Evolutionary conservation across 2,888 invertebrate species (phyloP), one percentile per base, ranked within the genome.

Genomic region (Noctua comes): DNA sequence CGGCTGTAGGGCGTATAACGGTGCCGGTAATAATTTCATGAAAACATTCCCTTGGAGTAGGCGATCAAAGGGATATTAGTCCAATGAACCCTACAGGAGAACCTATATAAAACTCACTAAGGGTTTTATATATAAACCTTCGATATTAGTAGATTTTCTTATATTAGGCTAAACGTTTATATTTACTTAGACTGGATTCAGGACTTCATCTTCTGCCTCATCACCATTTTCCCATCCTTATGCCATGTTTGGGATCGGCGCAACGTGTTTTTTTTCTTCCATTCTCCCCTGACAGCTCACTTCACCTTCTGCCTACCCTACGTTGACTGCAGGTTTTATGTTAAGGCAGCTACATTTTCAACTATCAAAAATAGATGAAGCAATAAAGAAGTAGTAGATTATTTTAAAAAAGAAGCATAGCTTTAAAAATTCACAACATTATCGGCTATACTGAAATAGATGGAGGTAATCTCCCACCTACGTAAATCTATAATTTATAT

Each of bases 41-140:
- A 83, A 87, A 88, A 85, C 82, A 87, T 87, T 84, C 80, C 79
- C 70, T 73, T 27, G n/a, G 77, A 76, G 84, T 81, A 80, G 78
- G 84, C 83, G 88, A 90, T 92, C 92, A 92, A 92, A 92, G 90
- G 88, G 78, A 76, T 85, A 85, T 89, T 88, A 83, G 87, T 83
- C 70, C 88, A 88, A 87, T 88, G 89, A 89, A 89, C 88, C 85
- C 57, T 83, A 62, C 59, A 59, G 46, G 57, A 43, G 43, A 11
- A 43, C 43, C 43, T 43, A 43, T 7, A 43, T 43, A 43, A 43
- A 43, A 43, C 43, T 11, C 43, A 43, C 1, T 43, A 43, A 43
- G 21, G 69, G 66, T 77, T 76, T 70, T 85, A 85, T 79, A 80
- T 54, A 76, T 77, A 77, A 65, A 70, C 73, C 51, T 76, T 8